Evolutionary conservation across 1,140 invertebrate genomes (phyloP).

Genomic region (Formica exsecta): DNA sequence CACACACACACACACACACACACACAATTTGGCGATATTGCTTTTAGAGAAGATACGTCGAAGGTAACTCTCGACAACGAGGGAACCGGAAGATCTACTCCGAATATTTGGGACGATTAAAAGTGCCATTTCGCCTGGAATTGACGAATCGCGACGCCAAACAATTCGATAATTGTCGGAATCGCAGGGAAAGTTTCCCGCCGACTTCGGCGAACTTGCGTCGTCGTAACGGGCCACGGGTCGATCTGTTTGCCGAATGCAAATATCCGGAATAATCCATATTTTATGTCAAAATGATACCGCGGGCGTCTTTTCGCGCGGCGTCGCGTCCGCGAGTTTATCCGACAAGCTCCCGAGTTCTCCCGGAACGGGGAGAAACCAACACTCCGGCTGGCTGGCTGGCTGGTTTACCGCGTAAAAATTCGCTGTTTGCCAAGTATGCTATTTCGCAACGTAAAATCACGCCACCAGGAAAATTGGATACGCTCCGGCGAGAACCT

Average conservation of each 20-base stretch:
- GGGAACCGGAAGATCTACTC: not conserved
- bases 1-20: not conserved
- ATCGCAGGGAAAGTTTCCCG: conserved; percentile 64
- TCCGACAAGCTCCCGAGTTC: conserved; percentile 79
- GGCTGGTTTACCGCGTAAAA: conserved; percentile 39
- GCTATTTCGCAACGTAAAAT: conserved; percentile 42
- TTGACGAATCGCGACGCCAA: conserved; percentile 61
- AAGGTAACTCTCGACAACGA: not conserved
- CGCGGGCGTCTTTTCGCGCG: conserved; percentile 65
- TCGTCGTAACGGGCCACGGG: conserved; percentile 53
- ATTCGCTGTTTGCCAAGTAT: conserved; percentile 62
- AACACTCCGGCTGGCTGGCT: conserved; percentile 24
- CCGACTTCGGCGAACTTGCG: conserved; percentile 57
- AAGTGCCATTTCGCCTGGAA: conserved; percentile 51
- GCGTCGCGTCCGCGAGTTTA: conserved; percentile 80
- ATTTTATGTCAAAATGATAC: conserved; percentile 84
- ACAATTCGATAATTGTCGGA: conserved; percentile 74
- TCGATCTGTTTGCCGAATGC: conserved; percentile 85
- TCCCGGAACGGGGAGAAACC: conserved; percentile 26
- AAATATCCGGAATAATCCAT: conserved; percentile 86
- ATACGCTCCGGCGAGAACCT: conserved; percentile 23
- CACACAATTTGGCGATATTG: not conserved
- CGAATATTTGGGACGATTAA: conserved; percentile 7
- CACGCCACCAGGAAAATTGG: conserved; percentile 51
- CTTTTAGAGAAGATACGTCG: not conserved